phyloP scores from a whole-genome alignment of 2,888 invertebrate species.

The Diabrotica balteata region DNA sequence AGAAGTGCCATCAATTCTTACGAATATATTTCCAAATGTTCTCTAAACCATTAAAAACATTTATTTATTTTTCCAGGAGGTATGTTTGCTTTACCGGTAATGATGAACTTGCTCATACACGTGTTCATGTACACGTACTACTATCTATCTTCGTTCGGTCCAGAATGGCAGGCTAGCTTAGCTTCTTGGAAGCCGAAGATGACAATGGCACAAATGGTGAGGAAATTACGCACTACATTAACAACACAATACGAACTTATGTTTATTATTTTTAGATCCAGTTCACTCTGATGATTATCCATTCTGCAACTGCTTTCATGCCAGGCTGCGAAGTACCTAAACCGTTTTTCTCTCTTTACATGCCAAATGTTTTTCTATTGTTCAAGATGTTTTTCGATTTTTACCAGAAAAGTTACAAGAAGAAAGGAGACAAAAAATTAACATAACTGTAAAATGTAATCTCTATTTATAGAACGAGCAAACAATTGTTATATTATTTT shows the following conservation, averaged over 20 bases:
- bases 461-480: too few relatives aligned
- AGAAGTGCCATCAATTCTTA: too few relatives aligned
- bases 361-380: slow-evolving; percentile 69
- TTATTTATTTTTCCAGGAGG: slow-evolving; percentile 64
- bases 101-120: slow-evolving; percentile 74
- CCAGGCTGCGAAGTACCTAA: slow-evolving; percentile 67
- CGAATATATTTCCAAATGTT: too few relatives aligned
- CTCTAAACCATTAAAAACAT: too few relatives aligned
- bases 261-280: slow-evolving; percentile 65
- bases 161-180: slow-evolving; percentile 64
- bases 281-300: slow-evolving; percentile 68
- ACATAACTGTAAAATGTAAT: too few relatives aligned
- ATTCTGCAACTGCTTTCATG: slow-evolving; percentile 64
- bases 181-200: slow-evolving; percentile 67
- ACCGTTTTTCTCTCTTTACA: slow-evolving; percentile 64
- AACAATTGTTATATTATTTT: too few relatives aligned
- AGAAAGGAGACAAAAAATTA: slow-evolving; percentile 35
- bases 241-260: too few relatives aligned
- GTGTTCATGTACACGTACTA: slow-evolving; percentile 81
- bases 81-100: slow-evolving; percentile 69
- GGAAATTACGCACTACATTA: background rate
- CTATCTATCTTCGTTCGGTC: slow-evolving; percentile 69
- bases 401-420: slow-evolving; percentile 67
- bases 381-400: slow-evolving; percentile 77
- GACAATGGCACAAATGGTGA: slow-evolving; percentile 72